Evolutionary conservation across 2,113 vertebrate species (phyloP), one percentile per base, ranked within the genome.

Genomic region (Erythrocebus patas): DNA sequence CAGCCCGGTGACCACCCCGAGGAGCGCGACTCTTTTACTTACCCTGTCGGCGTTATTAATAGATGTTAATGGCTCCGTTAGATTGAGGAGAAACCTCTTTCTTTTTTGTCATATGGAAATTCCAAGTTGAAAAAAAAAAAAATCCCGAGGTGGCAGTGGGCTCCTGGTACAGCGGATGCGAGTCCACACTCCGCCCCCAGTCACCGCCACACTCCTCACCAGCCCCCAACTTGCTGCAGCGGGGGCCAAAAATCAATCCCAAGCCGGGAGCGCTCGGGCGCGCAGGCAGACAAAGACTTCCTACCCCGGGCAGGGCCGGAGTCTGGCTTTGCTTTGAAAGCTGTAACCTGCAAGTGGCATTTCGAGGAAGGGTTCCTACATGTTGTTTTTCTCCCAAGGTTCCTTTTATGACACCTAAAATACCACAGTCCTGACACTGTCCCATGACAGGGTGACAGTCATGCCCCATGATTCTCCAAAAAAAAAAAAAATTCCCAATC

Each of bases 31-130:
- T 98, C 98, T 94, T 98, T 98, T 99, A 99, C 99, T 99, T 98
- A 99, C 98, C 99, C 98, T 70, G 95, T 98, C 98, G 99, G 99
- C 99, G 99, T 99, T 99, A 99, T 99, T 99, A 99, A 99, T 99
- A 99, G 99, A 98, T 98, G 99, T 98, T 99, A 99, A 99, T 99
- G 99, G 99, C 98, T 98, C 99, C 98, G 99, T 99, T 98, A 99
- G 98, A 99, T 97, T 72, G 57, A 96, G 98, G 95, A 98, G 98
- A 94, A 98, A 98, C 98, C 96, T 96, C 98, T 98, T 98, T 96
- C 98, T 96, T 98, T 98, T 66, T 98, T 98, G 98, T 97, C 98
- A 98, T 97, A 98, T 94, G 89, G 98, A 98, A 98, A 98, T 98
- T 97, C 96, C 95, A 96, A 98, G 91, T 97, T 95, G 57, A 92